Evolutionary conservation across 53 echinoderm and acorn worm species (phyloP), one percentile per base, ranked within the genome.

Genomic region (Zoroaster sp.): DNA sequence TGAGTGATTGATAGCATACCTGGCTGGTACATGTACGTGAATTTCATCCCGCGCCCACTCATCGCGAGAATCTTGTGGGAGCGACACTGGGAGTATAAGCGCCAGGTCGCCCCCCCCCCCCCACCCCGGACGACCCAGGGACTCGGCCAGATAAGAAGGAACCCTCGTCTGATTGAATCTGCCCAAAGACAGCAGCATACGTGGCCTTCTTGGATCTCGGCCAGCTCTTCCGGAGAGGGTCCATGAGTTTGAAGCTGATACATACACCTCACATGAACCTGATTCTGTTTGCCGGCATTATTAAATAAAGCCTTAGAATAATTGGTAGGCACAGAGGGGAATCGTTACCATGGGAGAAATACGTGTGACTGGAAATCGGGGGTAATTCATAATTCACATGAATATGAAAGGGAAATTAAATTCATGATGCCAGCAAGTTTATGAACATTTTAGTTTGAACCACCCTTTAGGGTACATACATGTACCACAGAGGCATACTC

Each of bases 1-100:
- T 15, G 83, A 83, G 83, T 83, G 83, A 83, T 83, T 83, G 83
- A 83, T 83, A 25, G 46, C 83, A 40, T 68, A 68, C 41, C 69
- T 83, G 68, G 65, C 80, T 47, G 49, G 77, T 74, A 74, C 45
- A n/a, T 59, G 63, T 25, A 59, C 63, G 11, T 28, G 63, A 59
- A 28, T 59, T 11, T 11, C 63, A 59, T 59, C 63, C 63, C 63
- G 63, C 11, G 63, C 63, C 28, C 28, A 59, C 63, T 59, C 63
- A 3, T 59, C 28, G 28, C 63, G 9, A 59, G 63, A 59, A 2
- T 59, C 28, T 59, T 59, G 21, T 59, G 63, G 63, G 63, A 59
- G 63, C 63, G 9, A 28, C n/a, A 28, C 23, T 28, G 7, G 11
- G 63, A 59, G 63, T 28, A 59, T 2, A n/a, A n/a, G n/a, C n/a